Base-by-base conservation (phyloP, 2,113 vertebrate genomes). In the Dipodomys spectabilis region DNA sequence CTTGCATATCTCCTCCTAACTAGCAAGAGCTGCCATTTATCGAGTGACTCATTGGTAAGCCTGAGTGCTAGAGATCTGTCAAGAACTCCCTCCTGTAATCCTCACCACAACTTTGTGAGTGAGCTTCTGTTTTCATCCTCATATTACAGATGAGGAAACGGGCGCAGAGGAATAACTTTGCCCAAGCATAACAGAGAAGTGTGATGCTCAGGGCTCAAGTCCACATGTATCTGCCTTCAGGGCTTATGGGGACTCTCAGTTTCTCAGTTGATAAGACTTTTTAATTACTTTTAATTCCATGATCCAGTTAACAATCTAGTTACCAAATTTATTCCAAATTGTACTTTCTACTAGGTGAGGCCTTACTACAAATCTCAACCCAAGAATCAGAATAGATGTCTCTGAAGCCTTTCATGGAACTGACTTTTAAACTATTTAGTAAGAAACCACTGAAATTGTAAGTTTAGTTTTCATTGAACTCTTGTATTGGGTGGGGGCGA, bases 101-200 rank as follows among this genome's bases (percentile, higher is more conserved):
- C 25, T 79, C 16, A 35, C n/a, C 35, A 72, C 28, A 68, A 65
- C n/a, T 69, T 87, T 57, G 65, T 74, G 57, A 65, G 19, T 18
- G 22, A 69, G 7, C 49, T 82, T 95, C 69, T 86, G 13, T 80
- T 64, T 28, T 28, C 57, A 83, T 67, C 30, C 27, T 49, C 25
- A 57, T 71, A 91, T 94, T 83, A 83, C 87, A 95, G 82, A 71
- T 68, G 75, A 94, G 49, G 81, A 95, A 87, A 91, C 65, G 79
- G 82, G 94, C 49, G 45, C 28, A 82, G 72, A 7, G 45, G 87
- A 84, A 88, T 32, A 18, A 94, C 88, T 7, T 82, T 89, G 71
- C 2, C 60, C n/a, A 28, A 35, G 64, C 39, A 86, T 75, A 88
- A 64, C 27, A 72, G 30, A 82, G 39, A 92, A 97, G 53, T 62